Evolutionary conservation across 2,888 invertebrate genomes (phyloP), one percentile per base, ranked within the genome.

Genomic region (Tenthredo distinguenda): DNA sequence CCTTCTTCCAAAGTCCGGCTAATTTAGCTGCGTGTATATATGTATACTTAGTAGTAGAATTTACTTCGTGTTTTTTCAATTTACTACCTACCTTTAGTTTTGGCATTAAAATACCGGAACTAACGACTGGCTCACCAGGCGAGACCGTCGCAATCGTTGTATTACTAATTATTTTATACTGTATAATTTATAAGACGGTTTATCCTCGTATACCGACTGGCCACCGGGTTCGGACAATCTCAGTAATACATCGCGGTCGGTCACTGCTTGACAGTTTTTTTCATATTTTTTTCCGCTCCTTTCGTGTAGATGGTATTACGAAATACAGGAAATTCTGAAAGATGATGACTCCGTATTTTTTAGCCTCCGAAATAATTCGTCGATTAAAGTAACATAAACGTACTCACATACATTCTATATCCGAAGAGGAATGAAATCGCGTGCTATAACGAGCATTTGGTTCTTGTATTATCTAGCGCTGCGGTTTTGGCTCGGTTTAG

Each of bases 151-250:
- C 55, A 55, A 55, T 55, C 26, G 68, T 68, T 31, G 31, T 34
- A 72, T 72, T 34, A 72, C 72, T 72, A 72, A 72, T 72, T 72
- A 68, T 34, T 68, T 68, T n/a, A n/a, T 55, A 55, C n/a, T 55
- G n/a, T 55, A 55, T n/a, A 55, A 55, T 55, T n/a, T 50, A 50
- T 50, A 7, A n/a, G 6, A n/a, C 7, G 47, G 47, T 47, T 47
- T 47, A 47, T 47, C 3, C 12, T 47, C 15, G 50, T 50, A n/a
- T 55, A n/a, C 1, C 7, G n/a, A 55, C 55, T n/a, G 55, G 55
- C 7, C 55, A 55, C 6, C 50, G 1, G n/a, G n/a, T 7, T 7
- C 4, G 55, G n/a, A 18, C n/a, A 55, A 55, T 55, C 55, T 55
- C n/a, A n/a, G 55, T 55, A 55, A 55, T 7, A 55, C 6, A 55